Conservation (phyloP, 2,888 invertebrate species). For the Trissolcus brochymenae region DNA sequence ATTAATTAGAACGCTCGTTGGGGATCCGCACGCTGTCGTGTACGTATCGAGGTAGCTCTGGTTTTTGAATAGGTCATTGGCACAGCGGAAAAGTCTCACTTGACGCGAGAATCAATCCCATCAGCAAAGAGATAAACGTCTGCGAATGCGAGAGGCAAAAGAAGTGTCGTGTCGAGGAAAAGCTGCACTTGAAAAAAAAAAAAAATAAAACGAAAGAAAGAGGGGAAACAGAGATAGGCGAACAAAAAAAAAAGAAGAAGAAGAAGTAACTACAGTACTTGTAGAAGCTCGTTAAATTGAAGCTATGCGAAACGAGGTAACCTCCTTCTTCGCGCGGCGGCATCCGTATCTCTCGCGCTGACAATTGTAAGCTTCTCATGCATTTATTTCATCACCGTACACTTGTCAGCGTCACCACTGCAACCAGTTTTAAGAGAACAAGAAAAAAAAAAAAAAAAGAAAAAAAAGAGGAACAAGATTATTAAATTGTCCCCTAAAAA, state of each 20-base stretch:
- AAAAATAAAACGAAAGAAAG: too few relatives aligned
- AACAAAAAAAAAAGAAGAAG: slow-evolving; percentile 28
- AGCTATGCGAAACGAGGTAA: slow-evolving; percentile 61
- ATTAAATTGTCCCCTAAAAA: neutral
- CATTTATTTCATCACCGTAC: slow-evolving; percentile 27
- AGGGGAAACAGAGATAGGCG: too few relatives aligned
- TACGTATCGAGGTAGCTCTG: too few relatives aligned
- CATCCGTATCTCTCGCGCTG: slow-evolving; percentile 30
- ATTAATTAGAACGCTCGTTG: too few relatives aligned
- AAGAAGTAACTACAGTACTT: slow-evolving; percentile 51
- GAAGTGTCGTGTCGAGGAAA: too few relatives aligned
- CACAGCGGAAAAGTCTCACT: too few relatives aligned
- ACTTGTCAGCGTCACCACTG: neutral
- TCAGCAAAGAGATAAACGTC: too few relatives aligned
- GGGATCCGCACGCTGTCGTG: too few relatives aligned
- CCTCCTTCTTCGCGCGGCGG: slow-evolving; percentile 59
- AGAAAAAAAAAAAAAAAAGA: neutral
- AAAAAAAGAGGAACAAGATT: neutral
- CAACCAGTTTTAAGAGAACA: neutral
- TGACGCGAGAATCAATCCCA: too few relatives aligned
- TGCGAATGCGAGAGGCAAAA: too few relatives aligned
- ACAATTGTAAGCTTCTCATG: slow-evolving; percentile 35
- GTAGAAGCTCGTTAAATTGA: slow-evolving; percentile 59
- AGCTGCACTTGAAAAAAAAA: too few relatives aligned
- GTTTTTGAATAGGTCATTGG: too few relatives aligned